Evolutionary conservation across 92 coral and sea anemone species (phyloP).

Genomic region (Nematostella vectensis): DNA sequence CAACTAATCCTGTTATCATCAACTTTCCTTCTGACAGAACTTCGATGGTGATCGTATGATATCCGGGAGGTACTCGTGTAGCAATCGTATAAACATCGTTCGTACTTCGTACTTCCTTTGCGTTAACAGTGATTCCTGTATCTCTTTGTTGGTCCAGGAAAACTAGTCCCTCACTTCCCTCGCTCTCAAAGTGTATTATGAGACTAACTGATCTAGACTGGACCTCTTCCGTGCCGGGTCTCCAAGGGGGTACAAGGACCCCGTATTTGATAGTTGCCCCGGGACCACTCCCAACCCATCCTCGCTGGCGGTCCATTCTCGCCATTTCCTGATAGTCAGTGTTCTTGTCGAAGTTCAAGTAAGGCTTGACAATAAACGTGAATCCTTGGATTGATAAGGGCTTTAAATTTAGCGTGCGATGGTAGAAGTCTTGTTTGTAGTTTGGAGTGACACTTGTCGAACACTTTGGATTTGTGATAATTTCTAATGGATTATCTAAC

Average conservation of each 20-base stretch:
- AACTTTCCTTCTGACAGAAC: not conserved
- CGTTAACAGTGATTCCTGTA: not conserved
- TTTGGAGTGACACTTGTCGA: not conserved
- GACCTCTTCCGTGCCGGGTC: not conserved
- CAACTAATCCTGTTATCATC: not conserved
- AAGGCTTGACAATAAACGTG: not conserved
- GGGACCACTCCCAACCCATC: conserved; percentile 16
- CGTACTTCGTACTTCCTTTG: not conserved
- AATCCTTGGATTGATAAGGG: not conserved
- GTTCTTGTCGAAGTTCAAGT: not conserved
- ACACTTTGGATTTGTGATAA: not conserved
- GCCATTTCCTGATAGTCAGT: not conserved
- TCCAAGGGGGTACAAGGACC: conserved; percentile 14
- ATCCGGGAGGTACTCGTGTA: not conserved
- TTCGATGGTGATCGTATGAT: not conserved
- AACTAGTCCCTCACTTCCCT: conserved; percentile 12
- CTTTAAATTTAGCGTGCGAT: not conserved
- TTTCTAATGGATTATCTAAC: not conserved
- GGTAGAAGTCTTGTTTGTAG: not conserved
- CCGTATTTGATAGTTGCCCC: conserved; percentile 10
- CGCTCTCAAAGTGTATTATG: conserved; percentile 3
- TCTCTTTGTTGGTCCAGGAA: conserved; percentile 10
- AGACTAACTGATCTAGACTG: conserved; percentile 11
- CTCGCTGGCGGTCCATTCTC: conserved; percentile 5
- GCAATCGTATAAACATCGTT: not conserved